phyloP scores from a whole-genome alignment of 2,113 vertebrate species.

The Mirounga angustirostris region DNA sequence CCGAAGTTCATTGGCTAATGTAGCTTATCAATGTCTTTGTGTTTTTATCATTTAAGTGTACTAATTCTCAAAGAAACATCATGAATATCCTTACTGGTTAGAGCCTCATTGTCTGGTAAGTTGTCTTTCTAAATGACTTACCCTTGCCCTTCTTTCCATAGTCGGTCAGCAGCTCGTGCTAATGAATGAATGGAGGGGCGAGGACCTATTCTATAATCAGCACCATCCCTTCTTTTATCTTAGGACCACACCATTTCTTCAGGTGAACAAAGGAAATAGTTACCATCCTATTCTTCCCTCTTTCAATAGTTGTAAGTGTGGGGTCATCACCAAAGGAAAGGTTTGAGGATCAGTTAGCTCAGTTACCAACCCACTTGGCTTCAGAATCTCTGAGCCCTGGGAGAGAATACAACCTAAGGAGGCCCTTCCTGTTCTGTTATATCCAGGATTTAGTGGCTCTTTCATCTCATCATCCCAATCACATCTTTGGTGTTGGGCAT shows the following conservation, averaged over 20 bases:
- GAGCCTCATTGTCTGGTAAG: neutral
- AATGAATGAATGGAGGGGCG: neutral
- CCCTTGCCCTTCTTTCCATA: neutral
- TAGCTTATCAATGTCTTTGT: conserved; percentile 14
- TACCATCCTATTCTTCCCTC: neutral
- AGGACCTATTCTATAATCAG: neutral
- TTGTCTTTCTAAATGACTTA: neutral
- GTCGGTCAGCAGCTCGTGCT: neutral
- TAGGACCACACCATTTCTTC: neutral
- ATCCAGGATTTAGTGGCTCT: neutral
- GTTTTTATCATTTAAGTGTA: neutral
- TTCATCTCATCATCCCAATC: neutral
- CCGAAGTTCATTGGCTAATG: neutral
- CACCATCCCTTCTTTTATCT: neutral
- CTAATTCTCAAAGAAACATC: neutral
- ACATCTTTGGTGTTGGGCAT: neutral
- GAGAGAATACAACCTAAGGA: neutral
- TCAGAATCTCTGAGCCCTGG: neutral
- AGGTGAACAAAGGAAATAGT: neutral
- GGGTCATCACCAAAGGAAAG: neutral
- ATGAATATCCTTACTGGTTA: neutral
- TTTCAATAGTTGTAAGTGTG: neutral
- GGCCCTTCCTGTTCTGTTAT: neutral
- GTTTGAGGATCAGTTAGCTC: neutral
- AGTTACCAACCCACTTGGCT: neutral